Evolutionary conservation across 2,113 vertebrate species (phyloP), one percentile per base, ranked within the genome.

Genomic region (Coryphaenoides rupestris): DNA sequence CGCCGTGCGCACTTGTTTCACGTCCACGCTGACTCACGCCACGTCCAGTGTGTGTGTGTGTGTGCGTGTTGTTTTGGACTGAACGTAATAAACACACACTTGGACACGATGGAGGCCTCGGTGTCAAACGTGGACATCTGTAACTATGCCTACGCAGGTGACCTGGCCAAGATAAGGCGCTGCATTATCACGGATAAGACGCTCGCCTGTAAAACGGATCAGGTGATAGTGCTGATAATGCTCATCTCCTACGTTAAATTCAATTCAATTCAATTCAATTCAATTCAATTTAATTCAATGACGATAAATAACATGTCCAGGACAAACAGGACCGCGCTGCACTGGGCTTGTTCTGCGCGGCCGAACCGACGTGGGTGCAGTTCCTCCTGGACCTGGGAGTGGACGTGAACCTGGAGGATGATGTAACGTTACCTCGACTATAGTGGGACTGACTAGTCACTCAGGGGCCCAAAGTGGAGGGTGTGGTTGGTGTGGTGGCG

Each of bases 331-430:
- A 95, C 94, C 3, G 92, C 92, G 0, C 85, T 99, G 24, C 96
- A 99, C 59, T 98, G 96, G 96, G 95, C 96, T 10, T 98, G 96
- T 76, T 99, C 96, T 21, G 96, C 96, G 0, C n/a, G 96, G 97
- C 28, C 95, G 94, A 83, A 83, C 87, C 19, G 76, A 93, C 13
- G 90, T 99, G n/a, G 45, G 95, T 93, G 5, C 84, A 93, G 17
- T 93, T 96, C 40, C 90, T 99, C 21, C 78, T 99, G 1, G 80
- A 89, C 21, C 78, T 96, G 62, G 94, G 91, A 62, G 94, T 93
- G 50, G 94, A 96, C 3, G 92, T 98, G 55, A 85, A 92, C 72
- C 87, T 93, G 53, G 91, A 93, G 78, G 97, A 98, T 81, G 96
- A 98, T 73, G 96, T 98, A 87, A 94, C 92, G 91, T 33, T 21